Evolutionary conservation across 2,113 vertebrate species (phyloP), one percentile per base, ranked within the genome.

Genomic region (Boleophthalmus pectinirostris): DNA sequence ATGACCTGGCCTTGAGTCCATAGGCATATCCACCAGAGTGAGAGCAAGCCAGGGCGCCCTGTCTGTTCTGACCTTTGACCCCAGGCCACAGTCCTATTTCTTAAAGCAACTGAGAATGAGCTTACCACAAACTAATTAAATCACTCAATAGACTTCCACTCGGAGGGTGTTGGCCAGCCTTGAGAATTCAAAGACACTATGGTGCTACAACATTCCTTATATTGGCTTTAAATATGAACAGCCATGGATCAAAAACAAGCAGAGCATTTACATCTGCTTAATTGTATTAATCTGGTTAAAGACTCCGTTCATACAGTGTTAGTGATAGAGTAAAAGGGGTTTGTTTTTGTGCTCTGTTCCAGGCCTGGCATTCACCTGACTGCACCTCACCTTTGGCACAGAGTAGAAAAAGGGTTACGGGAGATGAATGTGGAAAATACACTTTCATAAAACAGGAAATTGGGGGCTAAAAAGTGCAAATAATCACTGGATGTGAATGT

Each of bases 401-500:
- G 78, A 78, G 51, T 54, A 81, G 57, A 68, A 68, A 72, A 66
- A 66, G 25, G 51, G 56, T 70, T 66, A 80, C 70, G 63, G 53
- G 63, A 57, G 61, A 76, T 83, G 80, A 91, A 89, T 82, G 81
- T 78, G 69, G 77, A 77, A 78, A 75, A 70, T 60, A 60, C 70
- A 72, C 64, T 64, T 85, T 80, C 69, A 88, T 87, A 79, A 85
- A 89, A 91, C 75, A 90, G 82, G 77, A 88, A 89, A 86, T 77
- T 75, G 68, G 83, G 43, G 75, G 79, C 79, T 85, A 82, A 85
- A 88, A 86, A 79, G 82, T 90, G 85, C 82, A 90, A 90, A 85
- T 86, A 89, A 89, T 88, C 75, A 78, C 75, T 86, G 78, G 73
- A 78, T 78, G 82, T 85, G 89, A 90, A 89, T 87, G 88, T 86